Base-by-base conservation (phyloP, 2,888 invertebrate genomes). In the Lycaena phlaeas region DNA sequence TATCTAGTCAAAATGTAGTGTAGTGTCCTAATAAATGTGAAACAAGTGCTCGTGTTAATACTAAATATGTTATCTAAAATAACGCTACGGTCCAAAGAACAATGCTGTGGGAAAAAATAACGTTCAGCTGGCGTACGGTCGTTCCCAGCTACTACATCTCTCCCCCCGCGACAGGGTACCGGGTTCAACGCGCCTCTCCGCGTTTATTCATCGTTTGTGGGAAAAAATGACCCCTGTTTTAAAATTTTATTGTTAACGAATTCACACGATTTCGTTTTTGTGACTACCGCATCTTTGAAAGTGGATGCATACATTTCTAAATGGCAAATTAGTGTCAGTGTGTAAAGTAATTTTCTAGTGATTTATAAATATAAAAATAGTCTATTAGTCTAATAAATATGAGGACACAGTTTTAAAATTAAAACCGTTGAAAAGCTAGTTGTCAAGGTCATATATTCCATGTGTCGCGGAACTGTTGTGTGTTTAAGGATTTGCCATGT, bases 41-140 rank as follows among this genome's bases (percentile, higher is more conserved):
- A 48, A 54, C 45, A 58, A n/a, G 68, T 68, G 64, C 57, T 62
- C 64, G 45, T 42, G 36, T 41, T 38, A 50, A 51, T 26, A 30
- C 11, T 15, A 15, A 26, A 12, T 7, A 3, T 10, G 5, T 10
- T 50, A 48, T 50, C 42, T 43, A 44, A 53, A 53, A 66, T 71
- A 67, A 61, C 58, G 61, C 64, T 67, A 77, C 81, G 82, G 81
- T 79, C 77, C 72, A 76, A 79, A 75, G 82, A 78, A 82, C 82
- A 82, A 82, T 82, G 84, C 82, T 85, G 85, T 85, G 85, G 85
- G 85, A 85, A 85, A 85, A 85, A 85, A 81, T 85, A 85, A 85
- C 85, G 85, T 85, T 77, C 85, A 84, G 82, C 84, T 81, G 82
- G 77, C 79, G 78, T 77, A 34, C 78, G 78, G 62, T 77, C 81